Base-by-base conservation (phyloP, 2,888 invertebrate genomes). In the Allacma fusca region DNA sequence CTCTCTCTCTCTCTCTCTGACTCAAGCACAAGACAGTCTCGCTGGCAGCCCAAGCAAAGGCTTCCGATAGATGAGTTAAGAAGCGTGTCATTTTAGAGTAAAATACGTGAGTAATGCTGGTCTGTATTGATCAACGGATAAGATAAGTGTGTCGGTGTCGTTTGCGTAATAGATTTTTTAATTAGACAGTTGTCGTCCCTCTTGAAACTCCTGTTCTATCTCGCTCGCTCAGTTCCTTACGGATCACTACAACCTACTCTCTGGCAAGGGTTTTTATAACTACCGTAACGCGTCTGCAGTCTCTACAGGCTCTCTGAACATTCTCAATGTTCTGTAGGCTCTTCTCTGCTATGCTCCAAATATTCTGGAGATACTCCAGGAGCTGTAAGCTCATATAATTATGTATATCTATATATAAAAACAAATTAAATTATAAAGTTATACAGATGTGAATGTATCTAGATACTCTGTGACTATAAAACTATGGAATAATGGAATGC, bases 91-190 rank as follows among this genome's bases (percentile, higher is more conserved):
- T 81, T 80, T 79, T 67, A 19, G 50, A 75, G 77, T 73, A 76
- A 70, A 70, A 70, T 76, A 75, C 76, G 70, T 72, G 76, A 78
- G 76, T 71, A 64, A 78, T 79, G 80, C 77, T 76, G 70, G 68
- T 69, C 67, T 76, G 71, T 65, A 57, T 78, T 81, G 83, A 83
- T 83, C 62, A 74, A 65, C 78, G 80, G 82, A 81, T 80, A 80
- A 83, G 82, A 81, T 83, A 81, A 81, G 80, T 79, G 78, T 81
- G 83, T 81, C 81, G 81, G 83, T 82, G 83, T 83, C 83, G 81
- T 83, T 82, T 82, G 80, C 82, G 81, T 83, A 83, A 83, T 83
- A 82, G 83, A 82, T 69, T 83, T 83, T 83, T 83, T 83, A 83
- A 83, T 83, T 83, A 83, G 83, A 81, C 82, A 81, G 80, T 82